Evolutionary conservation across 2,888 invertebrate genomes (phyloP).

Genomic region (Lochmaea crataegi): DNA sequence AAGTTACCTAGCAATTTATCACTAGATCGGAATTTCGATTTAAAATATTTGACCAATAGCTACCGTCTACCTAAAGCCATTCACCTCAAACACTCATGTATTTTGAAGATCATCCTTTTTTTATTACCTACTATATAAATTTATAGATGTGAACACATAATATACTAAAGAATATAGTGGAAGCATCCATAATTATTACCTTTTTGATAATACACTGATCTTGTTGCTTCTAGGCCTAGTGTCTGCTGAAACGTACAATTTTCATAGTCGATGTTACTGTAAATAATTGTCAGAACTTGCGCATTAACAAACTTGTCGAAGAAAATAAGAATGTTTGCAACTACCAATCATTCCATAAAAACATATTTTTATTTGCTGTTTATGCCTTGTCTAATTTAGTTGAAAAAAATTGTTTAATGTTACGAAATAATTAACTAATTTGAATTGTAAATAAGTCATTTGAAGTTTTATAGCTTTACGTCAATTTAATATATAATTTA

Average conservation of each 20-base stretch:
- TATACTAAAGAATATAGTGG: background rate
- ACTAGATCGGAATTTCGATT: background rate
- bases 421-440: slow-evolving; percentile 30
- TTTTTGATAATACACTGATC: slow-evolving; percentile 1
- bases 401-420: slow-evolving; percentile 17
- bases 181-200: background rate
- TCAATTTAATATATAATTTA: slow-evolving; percentile 15
- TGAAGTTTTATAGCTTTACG: slow-evolving; percentile 15
- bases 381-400: slow-evolving; percentile 20
- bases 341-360: slow-evolving; percentile 21
- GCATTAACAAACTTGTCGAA: slow-evolving; percentile 5
- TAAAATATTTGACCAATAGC: background rate
- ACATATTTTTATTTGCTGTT: slow-evolving; percentile 20
- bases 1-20: background rate
- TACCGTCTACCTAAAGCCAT: too few species aligned
- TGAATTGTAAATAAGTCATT: slow-evolving; percentile 32
- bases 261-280: slow-evolving; percentile 21
- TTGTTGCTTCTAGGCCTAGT: slow-evolving; percentile 5
- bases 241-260: slow-evolving; percentile 21
- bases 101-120: background rate
- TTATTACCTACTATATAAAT: background rate
- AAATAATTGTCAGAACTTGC: slow-evolving; percentile 28
- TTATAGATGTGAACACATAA: background rate
- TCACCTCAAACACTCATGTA: background rate
- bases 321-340: slow-evolving; percentile 2